phyloP scores from a whole-genome alignment of 2,888 invertebrate species.

The Xestobium rufovillosum region DNA sequence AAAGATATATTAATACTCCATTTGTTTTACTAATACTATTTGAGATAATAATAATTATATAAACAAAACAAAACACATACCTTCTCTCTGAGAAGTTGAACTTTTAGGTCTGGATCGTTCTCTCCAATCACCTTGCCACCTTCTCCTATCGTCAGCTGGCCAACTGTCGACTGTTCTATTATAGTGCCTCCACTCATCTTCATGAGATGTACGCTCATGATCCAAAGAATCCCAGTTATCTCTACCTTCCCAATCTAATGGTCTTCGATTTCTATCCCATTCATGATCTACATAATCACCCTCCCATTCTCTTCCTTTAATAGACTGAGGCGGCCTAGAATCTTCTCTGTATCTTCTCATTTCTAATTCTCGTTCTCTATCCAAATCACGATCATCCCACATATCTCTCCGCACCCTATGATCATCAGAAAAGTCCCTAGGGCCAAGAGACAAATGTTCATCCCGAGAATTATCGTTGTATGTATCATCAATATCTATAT shows the following conservation, averaged over 20 bases:
- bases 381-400: constrained; percentile 38
- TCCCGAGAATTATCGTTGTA: constrained; percentile 36
- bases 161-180: constrained; percentile 37
- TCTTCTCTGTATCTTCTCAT: constrained; percentile 35
- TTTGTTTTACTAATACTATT: too few relatives aligned
- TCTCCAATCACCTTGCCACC: constrained; percentile 36
- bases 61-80: constrained; percentile 20
- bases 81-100: constrained; percentile 37
- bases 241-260: constrained; percentile 46
- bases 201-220: constrained; percentile 31
- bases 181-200: constrained; percentile 41
- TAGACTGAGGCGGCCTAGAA: constrained; percentile 26
- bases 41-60: too few relatives aligned
- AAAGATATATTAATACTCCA: not conserved
- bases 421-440: constrained; percentile 37
- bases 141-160: constrained; percentile 49
- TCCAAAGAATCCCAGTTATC: constrained; percentile 39
- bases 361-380: constrained; percentile 33
- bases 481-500: constrained; percentile 38
- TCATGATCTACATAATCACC: constrained; percentile 44
- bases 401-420: constrained; percentile 34
- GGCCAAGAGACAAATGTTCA: constrained; percentile 31
- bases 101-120: constrained; percentile 43
- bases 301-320: constrained; percentile 33
- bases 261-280: constrained; percentile 45